Percentiles rank a stretch among this genome's conserved stretches.
phyloP scores from a whole-genome alignment of 1,140 invertebrate genomes.

The Ganaspis sp. region DNA sequence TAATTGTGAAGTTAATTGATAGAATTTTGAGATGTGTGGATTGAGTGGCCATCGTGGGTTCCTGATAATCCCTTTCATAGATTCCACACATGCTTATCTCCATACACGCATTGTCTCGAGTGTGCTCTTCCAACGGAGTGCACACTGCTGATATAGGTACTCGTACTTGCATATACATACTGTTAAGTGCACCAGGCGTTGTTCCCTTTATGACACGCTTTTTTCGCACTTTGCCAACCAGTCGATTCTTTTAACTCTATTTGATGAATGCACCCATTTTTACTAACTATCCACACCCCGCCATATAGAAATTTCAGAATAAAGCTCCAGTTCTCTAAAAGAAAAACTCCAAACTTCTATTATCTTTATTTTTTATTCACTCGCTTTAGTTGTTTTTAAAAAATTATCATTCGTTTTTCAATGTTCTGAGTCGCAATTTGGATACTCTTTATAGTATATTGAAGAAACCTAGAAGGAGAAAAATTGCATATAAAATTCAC shows the following conservation, averaged over 20 bases:
- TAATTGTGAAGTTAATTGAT: no score
- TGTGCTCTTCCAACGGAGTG: background rate
- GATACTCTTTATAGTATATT: no score
- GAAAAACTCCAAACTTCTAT: background rate
- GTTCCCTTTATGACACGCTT: constrained; percentile 25
- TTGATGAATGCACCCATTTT: background rate
- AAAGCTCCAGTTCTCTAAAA: background rate
- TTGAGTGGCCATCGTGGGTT: background rate
- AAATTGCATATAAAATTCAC: no score
- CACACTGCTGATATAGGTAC: constrained; percentile 27
- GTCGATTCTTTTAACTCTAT: constrained; percentile 15
- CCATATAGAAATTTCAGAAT: background rate
- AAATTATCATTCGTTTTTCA: no score
- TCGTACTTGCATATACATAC: background rate
- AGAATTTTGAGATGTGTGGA: no score
- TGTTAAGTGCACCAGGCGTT: constrained; percentile 10
- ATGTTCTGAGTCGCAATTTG: no score
- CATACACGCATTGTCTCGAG: constrained; percentile 1
- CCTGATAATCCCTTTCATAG: background rate
- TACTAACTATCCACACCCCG: background rate
- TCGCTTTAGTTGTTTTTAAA: background rate
- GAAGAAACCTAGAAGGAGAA: no score
- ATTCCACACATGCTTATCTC: background rate
- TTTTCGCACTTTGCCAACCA: constrained; percentile 5
- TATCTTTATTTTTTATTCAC: background rate